Evolutionary conservation across 2,113 vertebrate species (phyloP).

Genomic region (Geococcyx californianus): DNA sequence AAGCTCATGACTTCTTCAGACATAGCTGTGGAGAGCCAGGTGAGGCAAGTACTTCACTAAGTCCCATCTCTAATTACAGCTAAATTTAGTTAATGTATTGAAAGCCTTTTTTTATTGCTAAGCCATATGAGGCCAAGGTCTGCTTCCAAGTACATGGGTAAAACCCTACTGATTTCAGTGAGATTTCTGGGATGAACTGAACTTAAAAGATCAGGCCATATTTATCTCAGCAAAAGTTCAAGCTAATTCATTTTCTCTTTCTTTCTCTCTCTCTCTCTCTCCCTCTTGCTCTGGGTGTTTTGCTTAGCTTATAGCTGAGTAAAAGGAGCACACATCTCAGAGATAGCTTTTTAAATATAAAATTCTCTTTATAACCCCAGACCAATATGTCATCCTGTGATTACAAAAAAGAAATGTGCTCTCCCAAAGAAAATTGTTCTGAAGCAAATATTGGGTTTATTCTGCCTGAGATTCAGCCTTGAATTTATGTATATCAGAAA

Average conservation of each 20-base stretch:
- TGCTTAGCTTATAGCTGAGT: conserved; percentile 40
- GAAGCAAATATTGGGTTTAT: conserved; percentile 35
- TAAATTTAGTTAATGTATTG: background rate
- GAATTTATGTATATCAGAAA: conserved; percentile 22
- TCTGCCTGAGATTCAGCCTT: background rate
- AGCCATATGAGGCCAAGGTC: background rate
- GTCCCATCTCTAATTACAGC: background rate
- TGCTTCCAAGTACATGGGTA: background rate
- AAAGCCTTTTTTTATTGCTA: background rate
- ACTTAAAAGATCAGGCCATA: conserved; percentile 50
- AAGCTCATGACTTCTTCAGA: accelerated
- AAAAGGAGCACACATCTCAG: background rate
- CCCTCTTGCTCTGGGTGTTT: background rate
- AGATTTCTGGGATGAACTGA: conserved; percentile 23
- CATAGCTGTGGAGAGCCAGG: background rate
- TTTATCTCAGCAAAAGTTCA: conserved; percentile 57
- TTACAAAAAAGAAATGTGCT: conserved; percentile 6
- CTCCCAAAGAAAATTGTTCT: conserved; percentile 35
- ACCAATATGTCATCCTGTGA: conserved; percentile 19
- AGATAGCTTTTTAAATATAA: conserved; percentile 53
- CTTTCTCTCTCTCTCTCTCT: background rate
- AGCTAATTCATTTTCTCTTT: conserved; percentile 53
- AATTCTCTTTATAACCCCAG: conserved; percentile 41
- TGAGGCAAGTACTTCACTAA: background rate
- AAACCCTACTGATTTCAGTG: conserved; percentile 10